phyloP scores from a whole-genome alignment of 2,888 invertebrate genomes.

The Acanthosepion esculentum region DNA sequence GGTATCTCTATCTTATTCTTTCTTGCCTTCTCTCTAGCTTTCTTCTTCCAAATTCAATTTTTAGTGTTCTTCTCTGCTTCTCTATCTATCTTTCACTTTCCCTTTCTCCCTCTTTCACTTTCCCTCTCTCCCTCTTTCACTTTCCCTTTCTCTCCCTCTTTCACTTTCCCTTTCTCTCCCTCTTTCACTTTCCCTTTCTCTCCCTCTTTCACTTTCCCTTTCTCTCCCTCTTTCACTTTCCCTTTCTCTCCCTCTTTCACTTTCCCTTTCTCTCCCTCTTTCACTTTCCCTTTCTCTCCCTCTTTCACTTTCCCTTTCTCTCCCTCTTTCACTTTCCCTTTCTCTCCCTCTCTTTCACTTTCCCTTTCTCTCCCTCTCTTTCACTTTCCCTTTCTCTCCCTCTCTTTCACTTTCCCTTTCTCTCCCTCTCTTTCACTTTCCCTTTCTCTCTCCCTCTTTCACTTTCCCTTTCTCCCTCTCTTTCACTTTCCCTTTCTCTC shows the following conservation, averaged over 20 bases:
- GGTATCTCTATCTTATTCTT: not conserved
- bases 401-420: too few relatives aligned
- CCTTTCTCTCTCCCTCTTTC: too few relatives aligned
- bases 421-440: too few relatives aligned
- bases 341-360: not conserved
- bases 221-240: too few relatives aligned
- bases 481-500: fast-evolving
- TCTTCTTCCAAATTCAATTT: not conserved
- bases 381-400: fast-evolving
- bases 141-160: not conserved
- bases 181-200: not conserved
- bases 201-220: not conserved
- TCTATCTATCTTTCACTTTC: not conserved
- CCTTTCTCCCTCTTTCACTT: not conserved
- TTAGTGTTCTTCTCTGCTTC: not conserved
- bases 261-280: not conserved
- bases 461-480: not conserved
- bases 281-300: not conserved
- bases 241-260: not conserved
- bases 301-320: too few relatives aligned
- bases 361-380: not conserved
- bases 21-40: not conserved
- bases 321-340: not conserved
- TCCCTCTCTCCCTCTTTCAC: not conserved
- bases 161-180: too few relatives aligned